Conservation (phyloP, 1,140 invertebrate species). For the Drosophila seguyi region DNA sequence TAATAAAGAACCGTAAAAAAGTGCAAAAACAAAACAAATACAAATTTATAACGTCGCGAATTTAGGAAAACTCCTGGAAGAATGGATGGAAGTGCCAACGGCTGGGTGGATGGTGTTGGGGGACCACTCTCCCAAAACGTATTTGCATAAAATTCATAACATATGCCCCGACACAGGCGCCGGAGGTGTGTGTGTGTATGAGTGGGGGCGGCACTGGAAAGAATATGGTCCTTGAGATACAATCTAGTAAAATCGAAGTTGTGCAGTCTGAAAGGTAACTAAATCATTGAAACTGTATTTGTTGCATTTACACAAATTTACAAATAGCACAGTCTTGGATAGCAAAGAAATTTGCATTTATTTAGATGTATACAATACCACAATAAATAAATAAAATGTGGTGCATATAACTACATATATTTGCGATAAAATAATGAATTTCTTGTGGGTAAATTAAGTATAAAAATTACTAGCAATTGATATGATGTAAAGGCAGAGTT, state of each 20-base stretch:
- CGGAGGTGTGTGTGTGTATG: constrained; percentile 1
- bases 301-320: constrained; percentile 3
- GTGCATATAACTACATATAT: background rate
- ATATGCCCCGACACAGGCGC: constrained; percentile 52
- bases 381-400: background rate
- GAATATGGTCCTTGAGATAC: background rate
- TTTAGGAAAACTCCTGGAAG: constrained; percentile 43
- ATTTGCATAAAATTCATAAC: constrained; percentile 76
- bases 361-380: background rate
- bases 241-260: background rate
- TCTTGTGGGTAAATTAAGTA: background rate
- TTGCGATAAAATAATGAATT: background rate
- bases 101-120: constrained; percentile 83
- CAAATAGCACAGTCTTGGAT: background rate
- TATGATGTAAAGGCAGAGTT: too few relatives aligned
- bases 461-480: background rate
- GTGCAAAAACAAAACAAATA: constrained; percentile 22
- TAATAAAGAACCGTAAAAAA: constrained; percentile 46
- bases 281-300: background rate
- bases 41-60: constrained; percentile 47
- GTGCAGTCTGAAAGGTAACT: background rate
- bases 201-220: constrained; percentile 13
- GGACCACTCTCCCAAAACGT: constrained; percentile 48
- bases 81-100: constrained; percentile 12
- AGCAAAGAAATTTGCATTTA: background rate